A percentile compares a stretch with the other conserved stretches of the same genome.
These are phyloP conservation scores for Callopanchax toddi DNA, from an alignment of 2,113 vertebrate species.

Conservation along the genomic window DNA sequence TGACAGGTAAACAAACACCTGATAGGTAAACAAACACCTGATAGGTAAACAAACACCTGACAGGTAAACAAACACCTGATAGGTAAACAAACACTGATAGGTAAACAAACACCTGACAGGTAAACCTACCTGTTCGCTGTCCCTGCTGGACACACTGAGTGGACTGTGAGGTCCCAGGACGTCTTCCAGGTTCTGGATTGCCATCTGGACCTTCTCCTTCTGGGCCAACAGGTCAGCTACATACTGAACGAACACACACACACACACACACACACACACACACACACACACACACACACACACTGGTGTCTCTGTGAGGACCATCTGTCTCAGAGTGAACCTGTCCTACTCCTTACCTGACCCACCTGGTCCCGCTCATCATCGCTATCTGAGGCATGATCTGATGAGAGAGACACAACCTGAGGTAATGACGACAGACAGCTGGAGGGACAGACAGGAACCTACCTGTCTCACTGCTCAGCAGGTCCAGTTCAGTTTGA, in stretches of 20 bases:
- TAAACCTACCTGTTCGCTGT: too few relatives aligned
- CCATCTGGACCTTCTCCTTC: slow-evolving; percentile 58
- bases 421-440: too few relatives aligned
- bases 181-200: slow-evolving; percentile 64
- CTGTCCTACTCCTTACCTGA: slow-evolving; percentile 27
- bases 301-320: neutral
- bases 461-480: too few relatives aligned
- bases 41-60: too few relatives aligned
- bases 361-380: slow-evolving; percentile 14
- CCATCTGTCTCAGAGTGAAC: neutral
- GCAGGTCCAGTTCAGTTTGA: too few relatives aligned
- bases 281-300: slow-evolving; percentile 6
- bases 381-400: slow-evolving; percentile 39
- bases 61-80: too few relatives aligned
- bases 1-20: too few relatives aligned
- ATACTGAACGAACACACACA: slow-evolving; percentile 36
- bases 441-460: too few relatives aligned
- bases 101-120: too few relatives aligned
- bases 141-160: slow-evolving; percentile 38
- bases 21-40: too few relatives aligned
- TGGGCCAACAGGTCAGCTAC: slow-evolving; percentile 48
- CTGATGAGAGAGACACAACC: slow-evolving; percentile 43
- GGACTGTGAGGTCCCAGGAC: slow-evolving; percentile 44
- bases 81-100: too few relatives aligned
- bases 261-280: slow-evolving; percentile 13